These are phyloP conservation scores for Spilosoma lubricipeda DNA, from an alignment of 2,888 invertebrate genomes.

Conservation along the genomic window DNA sequence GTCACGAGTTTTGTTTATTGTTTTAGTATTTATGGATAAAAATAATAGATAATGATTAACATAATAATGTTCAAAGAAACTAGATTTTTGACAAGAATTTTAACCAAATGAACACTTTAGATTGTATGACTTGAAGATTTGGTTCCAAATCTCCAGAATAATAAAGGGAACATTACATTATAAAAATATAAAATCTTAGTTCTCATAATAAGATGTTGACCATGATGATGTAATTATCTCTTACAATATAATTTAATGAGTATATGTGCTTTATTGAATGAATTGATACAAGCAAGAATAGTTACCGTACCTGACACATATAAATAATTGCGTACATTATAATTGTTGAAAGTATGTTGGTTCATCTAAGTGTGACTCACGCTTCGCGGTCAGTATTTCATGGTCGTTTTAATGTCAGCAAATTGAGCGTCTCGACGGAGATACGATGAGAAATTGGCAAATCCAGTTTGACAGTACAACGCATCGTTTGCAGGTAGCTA, in stretches of 20 bases:
- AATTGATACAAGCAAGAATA: constrained; percentile 56
- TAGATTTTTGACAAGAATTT: background rate
- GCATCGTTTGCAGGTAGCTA: constrained; percentile 61
- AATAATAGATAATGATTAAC: background rate
- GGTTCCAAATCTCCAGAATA: background rate
- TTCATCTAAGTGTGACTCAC: constrained; percentile 29
- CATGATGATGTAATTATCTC: constrained; percentile 66
- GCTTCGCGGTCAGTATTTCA: constrained; percentile 65
- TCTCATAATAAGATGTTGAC: constrained; percentile 19
- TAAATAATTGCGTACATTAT: constrained; percentile 41
- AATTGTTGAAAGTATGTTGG: constrained; percentile 12
- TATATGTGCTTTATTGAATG: constrained; percentile 45
- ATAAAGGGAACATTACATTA: background rate
- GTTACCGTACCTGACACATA: constrained; percentile 38
- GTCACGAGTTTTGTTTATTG: background rate
- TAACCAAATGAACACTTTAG: background rate
- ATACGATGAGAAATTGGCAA: constrained; percentile 56
- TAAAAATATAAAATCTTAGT: background rate
- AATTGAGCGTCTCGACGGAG: constrained; percentile 57
- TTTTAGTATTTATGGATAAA: background rate
- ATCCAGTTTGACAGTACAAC: constrained; percentile 64
- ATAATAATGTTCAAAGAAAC: background rate
- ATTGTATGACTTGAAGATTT: background rate
- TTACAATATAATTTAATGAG: constrained; percentile 57
- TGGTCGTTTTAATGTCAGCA: constrained; percentile 71